Conservation (phyloP, 2,888 invertebrate species). For the Gnatocerus cornutus region DNA sequence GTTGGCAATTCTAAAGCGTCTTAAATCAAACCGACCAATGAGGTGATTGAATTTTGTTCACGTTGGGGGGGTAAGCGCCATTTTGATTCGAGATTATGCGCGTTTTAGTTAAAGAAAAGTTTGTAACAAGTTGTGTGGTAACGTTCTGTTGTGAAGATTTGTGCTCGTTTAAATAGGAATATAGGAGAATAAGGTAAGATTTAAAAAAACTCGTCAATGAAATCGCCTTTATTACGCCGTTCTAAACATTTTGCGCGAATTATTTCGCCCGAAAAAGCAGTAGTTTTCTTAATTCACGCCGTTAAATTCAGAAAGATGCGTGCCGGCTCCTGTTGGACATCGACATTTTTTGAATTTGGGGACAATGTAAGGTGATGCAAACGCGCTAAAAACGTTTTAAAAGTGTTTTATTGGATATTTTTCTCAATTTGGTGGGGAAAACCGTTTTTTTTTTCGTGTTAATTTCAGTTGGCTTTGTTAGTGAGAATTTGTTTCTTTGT, state of each 20-base stretch:
- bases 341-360: slow-evolving; percentile 20
- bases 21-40: slow-evolving; percentile 43
- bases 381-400: no score
- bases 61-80: slow-evolving; percentile 43
- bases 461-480: background rate
- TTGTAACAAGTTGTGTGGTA: slow-evolving; percentile 54
- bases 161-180: slow-evolving; percentile 41
- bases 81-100: slow-evolving; percentile 65
- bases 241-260: background rate
- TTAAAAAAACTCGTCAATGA: slow-evolving; percentile 34
- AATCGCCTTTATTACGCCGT: background rate
- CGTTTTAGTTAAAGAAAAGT: slow-evolving; percentile 67
- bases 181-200: slow-evolving; percentile 35
- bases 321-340: slow-evolving; percentile 37
- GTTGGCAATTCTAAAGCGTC: slow-evolving; percentile 49
- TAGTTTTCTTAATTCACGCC: slow-evolving; percentile 22
- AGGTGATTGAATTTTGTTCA: background rate
- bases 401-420: no score
- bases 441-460: no score
- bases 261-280: background rate
- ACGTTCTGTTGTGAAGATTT: slow-evolving; percentile 41
- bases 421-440: no score
- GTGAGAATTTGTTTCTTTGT: slow-evolving; percentile 14
- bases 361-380: no score
- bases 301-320: slow-evolving; percentile 16